Percentiles rank a stretch among this genome's conserved stretches.
Conservation (phyloP, 2,797 vertebrate genomes). For the Sparus aurata region DNA sequence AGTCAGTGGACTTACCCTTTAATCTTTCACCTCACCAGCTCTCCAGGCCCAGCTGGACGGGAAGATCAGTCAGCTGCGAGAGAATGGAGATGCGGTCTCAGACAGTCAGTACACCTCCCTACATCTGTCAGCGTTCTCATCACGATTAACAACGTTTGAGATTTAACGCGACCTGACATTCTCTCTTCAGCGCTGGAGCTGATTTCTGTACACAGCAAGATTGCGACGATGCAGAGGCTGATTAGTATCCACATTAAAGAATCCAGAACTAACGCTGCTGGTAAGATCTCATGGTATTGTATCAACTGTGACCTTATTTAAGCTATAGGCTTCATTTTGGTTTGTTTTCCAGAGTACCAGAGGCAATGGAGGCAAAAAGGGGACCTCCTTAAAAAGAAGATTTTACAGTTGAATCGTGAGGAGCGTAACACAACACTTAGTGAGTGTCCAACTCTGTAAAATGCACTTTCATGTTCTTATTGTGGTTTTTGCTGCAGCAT, state of each 20-base stretch:
- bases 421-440: slow-evolving; percentile 47
- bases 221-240: slow-evolving; percentile 6
- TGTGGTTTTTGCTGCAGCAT: background rate
- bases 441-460: slow-evolving; percentile 33
- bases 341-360: slow-evolving; percentile 38
- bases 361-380: background rate
- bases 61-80: slow-evolving; percentile 25
- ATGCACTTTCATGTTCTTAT: background rate
- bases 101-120: slow-evolving; percentile 29
- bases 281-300: slow-evolving; percentile 19
- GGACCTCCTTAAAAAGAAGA: slow-evolving; percentile 51
- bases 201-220: slow-evolving; percentile 46
- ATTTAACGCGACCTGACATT: slow-evolving; percentile 5
- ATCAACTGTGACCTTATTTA: background rate
- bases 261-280: background rate
- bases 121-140: background rate
- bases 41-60: slow-evolving; percentile 21
- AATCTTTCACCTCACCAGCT: slow-evolving; percentile 29
- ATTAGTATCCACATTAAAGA: background rate
- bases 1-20: too few relatives aligned
- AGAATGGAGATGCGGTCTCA: background rate
- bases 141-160: background rate
- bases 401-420: slow-evolving; percentile 13
- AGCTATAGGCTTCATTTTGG: background rate
- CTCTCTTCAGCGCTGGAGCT: slow-evolving; percentile 60